Evolutionary conservation across 2,113 vertebrate genomes (phyloP), one percentile per base, ranked within the genome.

Genomic region (Pseudorasbora parva): DNA sequence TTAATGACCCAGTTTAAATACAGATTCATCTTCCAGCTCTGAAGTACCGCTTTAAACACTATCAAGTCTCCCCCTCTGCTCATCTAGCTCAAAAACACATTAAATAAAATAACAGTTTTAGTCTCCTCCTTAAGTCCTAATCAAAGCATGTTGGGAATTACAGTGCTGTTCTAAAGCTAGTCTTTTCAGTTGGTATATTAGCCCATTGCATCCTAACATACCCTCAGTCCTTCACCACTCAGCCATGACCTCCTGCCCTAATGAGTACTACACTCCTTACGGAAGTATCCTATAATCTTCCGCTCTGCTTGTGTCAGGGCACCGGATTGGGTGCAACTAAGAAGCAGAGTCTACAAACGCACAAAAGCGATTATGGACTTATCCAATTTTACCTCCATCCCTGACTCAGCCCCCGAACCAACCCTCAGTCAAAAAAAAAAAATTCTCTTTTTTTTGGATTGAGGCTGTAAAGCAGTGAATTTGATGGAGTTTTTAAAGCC

Each of bases 341-440:
- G 81, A 72, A 77, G 74, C 59, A 84, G 43, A 82, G 76, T 81
- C 76, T 80, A 72, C 51, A 71, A 71, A 86, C 45, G 69, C 87
- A 85, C 80, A 86, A 86, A 88, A 83, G 57, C 71, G 74, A 88
- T 85, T 85, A 86, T 56, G 23, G 83, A 82, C 51, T 83, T 84
- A 83, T 84, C 83, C 82, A 86, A 88, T 88, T 86, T 85, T 77
- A 60, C 51, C 83, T 84, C 79, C 83, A 49, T 72, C 68, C 81
- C 82, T 84, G 78, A 78, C 71, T 85, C 79, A 84, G 84, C 72
- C 74, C 23, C 3, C 37, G 8, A 30, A 37, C 51, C 49, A 25
- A 47, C 47, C 11, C 9, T 2, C 43, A 43, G 9, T 37, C 41
- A 43, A 8, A 43, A 43, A 43, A 43, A 33, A 33, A 33, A 33